phyloP scores from a whole-genome alignment of 2,888 invertebrate species.

The Galerucella pusilla region DNA sequence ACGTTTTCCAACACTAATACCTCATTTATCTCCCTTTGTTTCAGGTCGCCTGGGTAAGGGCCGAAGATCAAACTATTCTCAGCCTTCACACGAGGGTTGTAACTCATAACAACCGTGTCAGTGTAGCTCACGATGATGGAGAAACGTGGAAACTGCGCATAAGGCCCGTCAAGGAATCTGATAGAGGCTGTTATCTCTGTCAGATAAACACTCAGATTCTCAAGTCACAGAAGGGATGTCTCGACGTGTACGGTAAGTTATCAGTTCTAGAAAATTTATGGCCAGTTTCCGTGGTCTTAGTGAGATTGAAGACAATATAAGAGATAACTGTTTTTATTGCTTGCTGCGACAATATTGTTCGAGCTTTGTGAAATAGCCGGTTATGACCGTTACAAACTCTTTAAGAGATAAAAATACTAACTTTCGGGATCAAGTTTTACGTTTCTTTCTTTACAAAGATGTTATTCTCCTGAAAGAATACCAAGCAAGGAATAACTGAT shows the following conservation, averaged over 20 bases:
- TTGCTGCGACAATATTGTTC: neutral
- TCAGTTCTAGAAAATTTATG: conserved; percentile 12
- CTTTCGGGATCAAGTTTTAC: neutral
- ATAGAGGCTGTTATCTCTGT: conserved; percentile 92
- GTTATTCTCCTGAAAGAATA: too few relatives aligned
- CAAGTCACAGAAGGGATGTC: conserved; percentile 88
- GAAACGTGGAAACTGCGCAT: conserved; percentile 89
- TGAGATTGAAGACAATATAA: conserved; percentile 2
- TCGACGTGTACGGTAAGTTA: conserved; percentile 85
- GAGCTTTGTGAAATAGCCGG: neutral
- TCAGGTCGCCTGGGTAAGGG: conserved; percentile 90
- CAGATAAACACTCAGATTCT: conserved; percentile 90
- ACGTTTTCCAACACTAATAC: conserved; percentile 39
- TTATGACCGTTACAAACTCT: neutral
- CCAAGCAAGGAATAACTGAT: too few relatives aligned
- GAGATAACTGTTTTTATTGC: neutral
- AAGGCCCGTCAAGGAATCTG: conserved; percentile 82
- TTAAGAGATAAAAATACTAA: neutral
- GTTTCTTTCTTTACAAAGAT: too few relatives aligned
- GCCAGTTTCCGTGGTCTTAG: neutral
- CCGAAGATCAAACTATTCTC: conserved; percentile 90
- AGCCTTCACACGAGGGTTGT: conserved; percentile 87
- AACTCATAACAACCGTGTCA: conserved; percentile 84
- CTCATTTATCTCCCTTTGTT: conserved; percentile 47
- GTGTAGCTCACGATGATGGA: conserved; percentile 83